Percentiles rank a stretch among this genome's conserved stretches.
phyloP scores from a whole-genome alignment of 1,140 invertebrate species.

The Drosophila albomicans region DNA sequence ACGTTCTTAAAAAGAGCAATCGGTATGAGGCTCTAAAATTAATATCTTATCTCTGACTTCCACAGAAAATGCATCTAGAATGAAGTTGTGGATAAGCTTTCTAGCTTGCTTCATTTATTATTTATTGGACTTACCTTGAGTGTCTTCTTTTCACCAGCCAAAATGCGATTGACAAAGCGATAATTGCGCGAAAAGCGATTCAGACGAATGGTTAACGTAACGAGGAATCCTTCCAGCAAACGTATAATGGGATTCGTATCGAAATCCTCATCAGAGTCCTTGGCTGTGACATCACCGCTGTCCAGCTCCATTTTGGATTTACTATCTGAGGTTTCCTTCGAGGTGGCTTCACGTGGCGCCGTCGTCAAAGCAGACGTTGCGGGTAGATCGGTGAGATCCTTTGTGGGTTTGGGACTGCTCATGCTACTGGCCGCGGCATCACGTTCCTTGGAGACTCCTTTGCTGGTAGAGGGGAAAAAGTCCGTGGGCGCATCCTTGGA shows the following conservation, averaged over 20 bases:
- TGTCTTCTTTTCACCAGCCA: slow-evolving; percentile 92
- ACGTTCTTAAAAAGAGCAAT: too few species aligned
- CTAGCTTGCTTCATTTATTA: too few species aligned
- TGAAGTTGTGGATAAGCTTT: too few species aligned
- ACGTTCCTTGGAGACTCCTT: slow-evolving; percentile 69
- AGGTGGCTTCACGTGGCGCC: slow-evolving; percentile 49
- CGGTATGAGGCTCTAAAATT: too few species aligned
- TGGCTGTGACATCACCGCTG: slow-evolving; percentile 73
- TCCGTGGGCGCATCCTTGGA: slow-evolving; percentile 70
- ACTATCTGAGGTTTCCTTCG: slow-evolving; percentile 73
- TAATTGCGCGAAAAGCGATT: slow-evolving; percentile 97
- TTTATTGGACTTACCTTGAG: slow-evolving; percentile 89
- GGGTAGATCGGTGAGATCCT: slow-evolving; percentile 63
- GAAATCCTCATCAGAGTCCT: slow-evolving; percentile 79
- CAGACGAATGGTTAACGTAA: slow-evolving; percentile 94
- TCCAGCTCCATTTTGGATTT: slow-evolving; percentile 78
- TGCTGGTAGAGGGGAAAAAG: slow-evolving; percentile 76
- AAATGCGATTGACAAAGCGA: slow-evolving; percentile 93
- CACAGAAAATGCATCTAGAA: too few species aligned
- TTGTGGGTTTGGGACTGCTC: slow-evolving; percentile 32
- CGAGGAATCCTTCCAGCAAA: slow-evolving; percentile 89
- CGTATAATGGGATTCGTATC: slow-evolving; percentile 81
- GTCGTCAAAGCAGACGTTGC: slow-evolving; percentile 48
- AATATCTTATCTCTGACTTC: too few species aligned
- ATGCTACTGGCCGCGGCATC: slow-evolving; percentile 46